These are phyloP conservation scores for Coreius guichenoti DNA, from an alignment of 2,797 vertebrate species.

Conservation along the genomic window DNA sequence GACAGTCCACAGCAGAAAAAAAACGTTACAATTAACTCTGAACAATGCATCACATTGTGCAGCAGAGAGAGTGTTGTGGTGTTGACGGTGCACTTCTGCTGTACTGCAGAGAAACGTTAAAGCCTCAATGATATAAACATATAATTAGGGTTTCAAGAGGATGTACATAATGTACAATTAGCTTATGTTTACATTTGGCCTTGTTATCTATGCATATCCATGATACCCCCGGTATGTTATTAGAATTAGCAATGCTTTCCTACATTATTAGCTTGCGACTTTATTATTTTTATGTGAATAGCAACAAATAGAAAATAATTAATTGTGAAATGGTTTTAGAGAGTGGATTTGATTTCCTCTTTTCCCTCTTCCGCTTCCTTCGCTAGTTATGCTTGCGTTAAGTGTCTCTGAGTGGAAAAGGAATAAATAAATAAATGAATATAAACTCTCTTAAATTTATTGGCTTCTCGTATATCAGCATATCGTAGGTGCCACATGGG, in stretches of 20 bases:
- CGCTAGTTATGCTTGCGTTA: constrained; percentile 3
- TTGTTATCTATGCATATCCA: constrained; percentile 8
- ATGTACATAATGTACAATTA: constrained; percentile 19
- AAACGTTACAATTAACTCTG: constrained; percentile 55
- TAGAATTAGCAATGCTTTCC: constrained; percentile 5
- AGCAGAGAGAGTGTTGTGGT: constrained; percentile 26
- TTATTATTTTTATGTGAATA: constrained; percentile 20
- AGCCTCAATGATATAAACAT: constrained; percentile 39
- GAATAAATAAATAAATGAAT: constrained; percentile 28
- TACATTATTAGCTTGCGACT: background rate
- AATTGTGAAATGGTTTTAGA: constrained; percentile 12
- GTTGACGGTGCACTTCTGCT: constrained; percentile 48
- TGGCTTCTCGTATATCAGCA: constrained; percentile 4
- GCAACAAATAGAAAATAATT: background rate
- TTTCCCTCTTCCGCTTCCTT: background rate
- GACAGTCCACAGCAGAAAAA: constrained; percentile 42
- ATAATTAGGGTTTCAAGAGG: constrained; percentile 34
- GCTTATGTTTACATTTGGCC: constrained; percentile 14
- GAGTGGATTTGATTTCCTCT: constrained; percentile 13
- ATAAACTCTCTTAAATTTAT: constrained; percentile 30
- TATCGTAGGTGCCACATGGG: constrained; percentile 51
- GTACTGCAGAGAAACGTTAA: background rate
- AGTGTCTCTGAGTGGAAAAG: constrained; percentile 15
- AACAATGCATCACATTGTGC: constrained; percentile 54
- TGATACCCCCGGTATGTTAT: constrained; percentile 6